Conservation (phyloP, 2,113 vertebrate species). For the Halcyon senegalensis region DNA sequence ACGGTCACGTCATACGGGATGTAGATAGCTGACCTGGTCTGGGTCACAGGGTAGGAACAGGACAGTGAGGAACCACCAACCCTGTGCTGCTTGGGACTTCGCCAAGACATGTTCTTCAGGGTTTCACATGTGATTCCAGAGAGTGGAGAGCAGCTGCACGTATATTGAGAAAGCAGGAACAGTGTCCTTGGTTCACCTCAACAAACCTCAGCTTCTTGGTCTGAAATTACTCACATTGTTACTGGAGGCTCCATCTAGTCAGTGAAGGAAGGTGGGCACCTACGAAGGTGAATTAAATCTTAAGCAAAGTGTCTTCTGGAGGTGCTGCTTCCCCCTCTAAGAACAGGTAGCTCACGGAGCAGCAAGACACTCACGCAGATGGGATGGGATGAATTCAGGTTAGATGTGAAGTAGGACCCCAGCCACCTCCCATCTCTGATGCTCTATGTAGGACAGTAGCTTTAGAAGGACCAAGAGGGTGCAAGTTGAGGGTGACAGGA, state of each 20-base stretch:
- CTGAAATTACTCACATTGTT: not conserved
- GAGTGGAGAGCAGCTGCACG: accelerated
- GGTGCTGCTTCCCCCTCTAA: not conserved
- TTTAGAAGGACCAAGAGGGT: not conserved
- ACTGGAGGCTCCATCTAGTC: not conserved
- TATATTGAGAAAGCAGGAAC: not conserved
- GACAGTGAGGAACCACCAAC: not conserved
- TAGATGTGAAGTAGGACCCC: not conserved
- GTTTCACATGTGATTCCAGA: accelerated
- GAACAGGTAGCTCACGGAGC: not conserved
- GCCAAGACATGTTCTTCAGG: not conserved
- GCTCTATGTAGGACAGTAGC: not conserved
- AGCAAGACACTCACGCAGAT: not conserved
- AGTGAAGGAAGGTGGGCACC: not conserved
- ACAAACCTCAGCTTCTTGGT: not conserved
- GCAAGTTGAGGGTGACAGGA: no score
- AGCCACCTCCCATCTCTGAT: accelerated
- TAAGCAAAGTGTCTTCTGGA: not conserved
- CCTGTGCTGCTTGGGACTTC: accelerated
- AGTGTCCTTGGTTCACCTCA: not conserved
- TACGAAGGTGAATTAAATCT: not conserved
- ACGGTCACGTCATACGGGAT: accelerated
- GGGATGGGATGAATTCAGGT: not conserved
- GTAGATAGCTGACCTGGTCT: not conserved
- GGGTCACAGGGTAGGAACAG: not conserved